A percentile compares a stretch with the other conserved stretches of the same genome.
These are phyloP conservation scores for Pantala flavescens DNA, from an alignment of 1,140 invertebrate species.

Conservation along the genomic window DNA sequence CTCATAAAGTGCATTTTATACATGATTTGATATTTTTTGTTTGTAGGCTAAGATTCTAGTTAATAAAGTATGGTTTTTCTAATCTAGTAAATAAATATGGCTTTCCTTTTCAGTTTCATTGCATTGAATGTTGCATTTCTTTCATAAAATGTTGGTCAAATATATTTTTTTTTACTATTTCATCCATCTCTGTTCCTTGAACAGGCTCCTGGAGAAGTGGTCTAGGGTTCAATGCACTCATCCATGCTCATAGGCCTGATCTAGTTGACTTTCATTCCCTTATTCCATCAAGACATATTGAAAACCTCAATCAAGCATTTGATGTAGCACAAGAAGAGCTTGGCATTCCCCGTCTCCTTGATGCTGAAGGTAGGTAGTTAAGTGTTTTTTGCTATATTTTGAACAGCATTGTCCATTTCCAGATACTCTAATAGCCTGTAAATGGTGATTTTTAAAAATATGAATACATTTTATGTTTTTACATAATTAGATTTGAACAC, in stretches of 20 bases:
- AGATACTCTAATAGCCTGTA: neutral
- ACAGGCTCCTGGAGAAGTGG: slow-evolving; percentile 89
- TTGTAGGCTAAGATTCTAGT: too few relatives aligned
- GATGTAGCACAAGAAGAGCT: slow-evolving; percentile 84
- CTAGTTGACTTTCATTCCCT: slow-evolving; percentile 76
- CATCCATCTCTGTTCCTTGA: slow-evolving; percentile 45
- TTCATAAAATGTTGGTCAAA: too few relatives aligned
- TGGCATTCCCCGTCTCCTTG: slow-evolving; percentile 73
- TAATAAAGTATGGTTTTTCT: too few relatives aligned
- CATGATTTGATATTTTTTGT: too few relatives aligned
- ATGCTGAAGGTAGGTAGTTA: slow-evolving; percentile 59
- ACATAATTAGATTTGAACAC: too few relatives aligned
- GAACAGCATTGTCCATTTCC: neutral
- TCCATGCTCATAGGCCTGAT: slow-evolving; percentile 90
- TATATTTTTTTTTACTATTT: too few relatives aligned
- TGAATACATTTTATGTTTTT: neutral
- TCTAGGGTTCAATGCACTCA: slow-evolving; percentile 92
- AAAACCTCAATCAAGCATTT: slow-evolving; percentile 92
- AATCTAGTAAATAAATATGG: too few relatives aligned
- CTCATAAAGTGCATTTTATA: too few relatives aligned
- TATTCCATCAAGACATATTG: slow-evolving; percentile 65
- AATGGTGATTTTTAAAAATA: neutral
- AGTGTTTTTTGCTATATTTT: slow-evolving; percentile 10
- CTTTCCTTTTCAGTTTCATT: too few relatives aligned
- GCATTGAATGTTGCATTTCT: too few relatives aligned